A percentile compares a stretch with the other conserved stretches of the same genome.
These are phyloP conservation scores for Baryphthengus martii DNA, from an alignment of 2,113 vertebrate genomes.

Conservation along the genomic window DNA sequence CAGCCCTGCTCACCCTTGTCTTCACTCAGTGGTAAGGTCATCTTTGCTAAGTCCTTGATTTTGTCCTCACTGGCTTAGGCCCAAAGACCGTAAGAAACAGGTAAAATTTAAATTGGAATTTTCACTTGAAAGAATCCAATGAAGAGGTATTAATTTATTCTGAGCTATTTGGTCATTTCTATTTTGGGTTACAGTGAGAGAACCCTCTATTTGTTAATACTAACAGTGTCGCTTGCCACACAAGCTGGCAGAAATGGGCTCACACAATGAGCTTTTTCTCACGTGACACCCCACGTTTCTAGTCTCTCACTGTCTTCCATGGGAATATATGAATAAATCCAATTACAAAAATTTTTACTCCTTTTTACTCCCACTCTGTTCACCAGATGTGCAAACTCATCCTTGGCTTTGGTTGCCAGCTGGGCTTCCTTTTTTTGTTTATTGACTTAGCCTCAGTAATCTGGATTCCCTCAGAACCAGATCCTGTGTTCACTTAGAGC, in stretches of 20 bases:
- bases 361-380: constrained; percentile 9
- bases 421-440: background rate
- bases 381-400: constrained; percentile 31
- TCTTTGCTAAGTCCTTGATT: background rate
- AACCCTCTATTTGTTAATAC: background rate
- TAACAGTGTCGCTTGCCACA: background rate
- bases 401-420: background rate
- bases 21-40: background rate
- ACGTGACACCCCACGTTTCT: background rate
- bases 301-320: background rate
- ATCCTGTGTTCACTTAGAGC: background rate
- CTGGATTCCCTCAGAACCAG: background rate
- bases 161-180: background rate
- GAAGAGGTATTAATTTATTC: background rate
- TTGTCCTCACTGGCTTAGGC: background rate
- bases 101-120: background rate
- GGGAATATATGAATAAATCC: background rate
- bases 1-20: background rate
- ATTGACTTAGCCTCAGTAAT: background rate
- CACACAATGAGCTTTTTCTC: background rate
- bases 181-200: background rate
- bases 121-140: background rate
- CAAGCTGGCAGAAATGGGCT: background rate
- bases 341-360: background rate
- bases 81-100: background rate